A percentile compares a stretch with the other conserved stretches of the same genome.
Conservation (phyloP, 1,140 invertebrate species). For the Drosophila pruinosa region DNA sequence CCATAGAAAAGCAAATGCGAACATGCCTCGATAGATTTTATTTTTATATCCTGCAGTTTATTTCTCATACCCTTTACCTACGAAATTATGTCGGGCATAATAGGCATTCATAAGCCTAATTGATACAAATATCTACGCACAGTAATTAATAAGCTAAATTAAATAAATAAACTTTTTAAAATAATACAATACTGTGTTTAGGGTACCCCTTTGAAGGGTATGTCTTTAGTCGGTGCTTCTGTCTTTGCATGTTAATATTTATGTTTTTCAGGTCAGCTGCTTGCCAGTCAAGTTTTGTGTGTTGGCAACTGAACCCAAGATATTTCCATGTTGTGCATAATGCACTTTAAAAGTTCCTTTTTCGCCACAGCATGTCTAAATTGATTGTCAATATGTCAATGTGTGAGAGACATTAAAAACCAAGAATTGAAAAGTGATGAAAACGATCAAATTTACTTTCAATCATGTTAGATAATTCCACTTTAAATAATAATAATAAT, state of each 20-base stretch:
- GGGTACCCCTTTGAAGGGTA: not conserved
- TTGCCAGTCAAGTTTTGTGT: not conserved
- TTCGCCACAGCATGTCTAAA: not conserved
- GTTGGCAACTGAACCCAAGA: not conserved
- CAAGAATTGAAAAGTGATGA: too few species aligned
- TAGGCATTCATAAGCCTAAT: too few species aligned
- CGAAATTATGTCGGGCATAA: too few species aligned
- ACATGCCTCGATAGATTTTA: not conserved
- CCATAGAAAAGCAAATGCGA: not conserved
- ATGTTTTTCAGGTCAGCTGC: constrained; percentile 1
- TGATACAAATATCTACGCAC: too few species aligned
- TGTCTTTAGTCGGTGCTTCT: not conserved
- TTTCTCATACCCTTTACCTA: not conserved
- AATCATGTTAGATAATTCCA: too few species aligned
- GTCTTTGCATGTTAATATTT: not conserved
- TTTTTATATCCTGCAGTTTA: not conserved
- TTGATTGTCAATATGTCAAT: not conserved
- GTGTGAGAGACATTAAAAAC: not conserved
- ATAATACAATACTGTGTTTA: too few species aligned
- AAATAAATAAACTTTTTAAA: not conserved
- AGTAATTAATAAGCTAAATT: not conserved
- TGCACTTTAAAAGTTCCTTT: not conserved
- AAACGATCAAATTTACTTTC: too few species aligned
- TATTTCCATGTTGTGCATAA: not conserved
- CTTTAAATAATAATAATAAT: too few species aligned